Percentiles rank a stretch among this genome's conserved stretches.
phyloP scores from a whole-genome alignment of 2,888 invertebrate genomes.

The Perizoma flavofasciatum region DNA sequence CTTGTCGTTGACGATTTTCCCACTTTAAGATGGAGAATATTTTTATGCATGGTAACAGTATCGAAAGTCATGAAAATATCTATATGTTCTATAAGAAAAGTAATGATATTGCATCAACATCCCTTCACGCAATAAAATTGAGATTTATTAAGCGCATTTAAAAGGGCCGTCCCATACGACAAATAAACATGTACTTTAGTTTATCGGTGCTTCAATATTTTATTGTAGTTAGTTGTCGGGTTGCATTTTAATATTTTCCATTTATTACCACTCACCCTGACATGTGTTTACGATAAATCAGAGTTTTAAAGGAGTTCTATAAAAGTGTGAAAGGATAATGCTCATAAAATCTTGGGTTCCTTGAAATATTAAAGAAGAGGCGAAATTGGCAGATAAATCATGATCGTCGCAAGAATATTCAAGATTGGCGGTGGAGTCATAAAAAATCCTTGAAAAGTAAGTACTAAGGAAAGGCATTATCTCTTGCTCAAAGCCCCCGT shows the following conservation, averaged over 20 bases:
- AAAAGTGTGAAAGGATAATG: slow-evolving; percentile 19
- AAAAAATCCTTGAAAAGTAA: slow-evolving; percentile 20
- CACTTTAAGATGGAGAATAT: too few species aligned
- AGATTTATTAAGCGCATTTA: slow-evolving; percentile 37
- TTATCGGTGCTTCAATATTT: slow-evolving; percentile 41
- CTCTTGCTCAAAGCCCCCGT: slow-evolving; percentile 4
- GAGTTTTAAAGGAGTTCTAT: slow-evolving; percentile 17
- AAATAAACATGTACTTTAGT: slow-evolving; percentile 42
- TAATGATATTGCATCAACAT: slow-evolving; percentile 7
- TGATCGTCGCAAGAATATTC: slow-evolving; percentile 11
- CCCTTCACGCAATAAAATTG: slow-evolving; percentile 35
- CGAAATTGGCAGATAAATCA: slow-evolving; percentile 24
- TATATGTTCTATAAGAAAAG: too few species aligned
- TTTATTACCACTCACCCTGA: slow-evolving; percentile 27
- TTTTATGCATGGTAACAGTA: too few species aligned
- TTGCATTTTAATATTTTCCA: slow-evolving; percentile 28
- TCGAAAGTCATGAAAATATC: too few species aligned
- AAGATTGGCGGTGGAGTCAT: slow-evolving; percentile 12
- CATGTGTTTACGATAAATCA: slow-evolving; percentile 37
- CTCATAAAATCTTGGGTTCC: slow-evolving; percentile 17
- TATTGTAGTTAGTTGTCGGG: slow-evolving; percentile 34
- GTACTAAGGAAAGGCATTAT: slow-evolving; percentile 5
- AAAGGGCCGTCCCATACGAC: slow-evolving; percentile 34
- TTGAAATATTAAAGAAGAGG: slow-evolving; percentile 8
- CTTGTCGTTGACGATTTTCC: too few species aligned